phyloP scores from a whole-genome alignment of 2,113 vertebrate genomes.

The Athene noctua region DNA sequence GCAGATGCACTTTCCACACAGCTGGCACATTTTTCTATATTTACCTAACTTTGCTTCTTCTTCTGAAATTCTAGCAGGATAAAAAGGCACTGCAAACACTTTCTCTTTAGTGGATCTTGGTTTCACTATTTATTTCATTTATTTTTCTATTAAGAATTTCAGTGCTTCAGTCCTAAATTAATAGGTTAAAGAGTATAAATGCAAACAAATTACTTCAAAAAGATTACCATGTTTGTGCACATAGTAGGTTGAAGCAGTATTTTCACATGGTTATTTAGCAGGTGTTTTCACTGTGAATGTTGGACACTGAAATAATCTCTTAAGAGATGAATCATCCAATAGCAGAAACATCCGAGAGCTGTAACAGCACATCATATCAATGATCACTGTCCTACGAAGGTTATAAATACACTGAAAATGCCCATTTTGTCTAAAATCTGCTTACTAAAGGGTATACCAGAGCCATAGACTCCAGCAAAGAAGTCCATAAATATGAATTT shows the following conservation, averaged over 20 bases:
- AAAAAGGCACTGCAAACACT: not conserved
- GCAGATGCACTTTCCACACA: not conserved
- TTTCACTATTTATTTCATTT: conserved; percentile 7
- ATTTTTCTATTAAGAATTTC: conserved; percentile 15
- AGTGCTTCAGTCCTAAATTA: not conserved
- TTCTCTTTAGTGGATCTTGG: not conserved
- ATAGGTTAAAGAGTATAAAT: not conserved
- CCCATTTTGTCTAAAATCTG: not conserved
- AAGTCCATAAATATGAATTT: conserved; percentile 4
- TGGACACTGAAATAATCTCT: not conserved
- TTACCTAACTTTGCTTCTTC: not conserved
- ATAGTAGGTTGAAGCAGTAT: not conserved
- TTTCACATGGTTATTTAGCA: not conserved
- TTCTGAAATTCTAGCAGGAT: conserved; percentile 1
- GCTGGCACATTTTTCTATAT: not conserved
- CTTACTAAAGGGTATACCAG: not conserved
- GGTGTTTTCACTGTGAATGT: not conserved
- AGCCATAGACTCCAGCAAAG: not conserved
- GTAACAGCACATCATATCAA: not conserved
- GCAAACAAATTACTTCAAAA: not conserved
- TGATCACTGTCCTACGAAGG: not conserved
- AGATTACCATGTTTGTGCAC: not conserved
- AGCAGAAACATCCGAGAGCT: not conserved
- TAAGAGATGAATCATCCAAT: not conserved
- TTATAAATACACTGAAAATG: not conserved